phyloP scores from a whole-genome alignment of 2,113 vertebrate species.

The Dipodomys stephensi region DNA sequence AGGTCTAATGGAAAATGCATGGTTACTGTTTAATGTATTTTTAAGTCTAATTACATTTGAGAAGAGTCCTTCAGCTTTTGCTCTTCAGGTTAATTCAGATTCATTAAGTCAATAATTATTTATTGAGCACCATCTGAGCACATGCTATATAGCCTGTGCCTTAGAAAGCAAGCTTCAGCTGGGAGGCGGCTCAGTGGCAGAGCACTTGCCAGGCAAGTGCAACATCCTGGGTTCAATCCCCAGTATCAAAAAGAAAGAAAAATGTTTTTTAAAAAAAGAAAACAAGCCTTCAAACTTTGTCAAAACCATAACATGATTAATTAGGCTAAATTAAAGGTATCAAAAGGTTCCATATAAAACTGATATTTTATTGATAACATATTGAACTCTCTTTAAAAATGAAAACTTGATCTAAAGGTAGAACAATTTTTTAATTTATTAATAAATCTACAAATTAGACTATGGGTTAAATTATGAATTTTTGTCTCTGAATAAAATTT shows the following conservation, averaged over 20 bases:
- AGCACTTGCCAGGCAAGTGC: no score
- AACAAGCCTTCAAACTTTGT: background rate
- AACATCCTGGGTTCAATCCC: no score
- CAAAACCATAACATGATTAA: conserved; percentile 22
- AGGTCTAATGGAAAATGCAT: background rate
- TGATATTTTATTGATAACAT: background rate
- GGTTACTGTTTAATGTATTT: background rate
- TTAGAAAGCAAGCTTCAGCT: background rate
- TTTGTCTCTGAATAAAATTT: no score
- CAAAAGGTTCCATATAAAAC: background rate
- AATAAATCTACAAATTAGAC: background rate
- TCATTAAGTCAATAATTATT: conserved; percentile 29
- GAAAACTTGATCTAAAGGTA: conserved; percentile 24
- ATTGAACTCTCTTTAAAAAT: background rate
- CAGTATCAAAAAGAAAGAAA: no score
- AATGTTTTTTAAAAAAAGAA: no score
- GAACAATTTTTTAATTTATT: conserved; percentile 4
- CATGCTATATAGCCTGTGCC: background rate
- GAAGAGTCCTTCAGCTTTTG: conserved; percentile 2
- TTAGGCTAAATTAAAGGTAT: background rate
- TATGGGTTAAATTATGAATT: no score
- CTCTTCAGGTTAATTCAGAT: conserved; percentile 26
- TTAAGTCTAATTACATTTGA: conserved; percentile 28
- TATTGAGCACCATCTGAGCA: background rate
- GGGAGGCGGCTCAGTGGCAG: no score